These are phyloP conservation scores for Aegotheles bennettii DNA, from an alignment of 2,113 vertebrate genomes.

Conservation along the genomic window DNA sequence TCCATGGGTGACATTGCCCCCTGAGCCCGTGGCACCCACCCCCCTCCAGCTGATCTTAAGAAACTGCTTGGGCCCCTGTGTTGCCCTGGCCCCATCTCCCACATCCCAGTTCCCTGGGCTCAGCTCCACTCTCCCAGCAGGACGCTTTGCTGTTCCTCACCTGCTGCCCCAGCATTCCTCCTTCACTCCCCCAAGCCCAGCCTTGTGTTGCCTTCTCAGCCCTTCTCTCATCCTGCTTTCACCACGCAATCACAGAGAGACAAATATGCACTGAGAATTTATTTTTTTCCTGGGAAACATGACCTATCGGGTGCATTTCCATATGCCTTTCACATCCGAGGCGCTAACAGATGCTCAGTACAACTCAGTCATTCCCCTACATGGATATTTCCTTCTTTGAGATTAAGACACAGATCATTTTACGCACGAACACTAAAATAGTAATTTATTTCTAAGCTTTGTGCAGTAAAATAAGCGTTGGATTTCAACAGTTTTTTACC, in stretches of 20 bases:
- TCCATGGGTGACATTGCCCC: background rate
- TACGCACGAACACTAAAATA: background rate
- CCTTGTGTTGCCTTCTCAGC: background rate
- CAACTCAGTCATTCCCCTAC: background rate
- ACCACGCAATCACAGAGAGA: background rate
- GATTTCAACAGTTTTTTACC: background rate
- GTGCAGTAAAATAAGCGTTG: background rate
- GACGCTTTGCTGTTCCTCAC: background rate
- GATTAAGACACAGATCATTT: background rate
- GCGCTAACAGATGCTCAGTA: background rate
- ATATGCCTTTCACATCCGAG: background rate
- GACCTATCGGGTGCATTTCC: background rate
- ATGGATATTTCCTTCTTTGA: background rate
- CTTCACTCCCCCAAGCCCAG: background rate
- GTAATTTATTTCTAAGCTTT: background rate
- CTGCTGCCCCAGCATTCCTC: background rate
- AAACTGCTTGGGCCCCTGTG: accelerated
- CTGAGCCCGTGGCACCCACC: too few relatives aligned
- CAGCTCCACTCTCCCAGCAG: background rate
- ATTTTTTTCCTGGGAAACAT: background rate
- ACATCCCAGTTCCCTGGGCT: background rate
- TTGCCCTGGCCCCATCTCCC: background rate
- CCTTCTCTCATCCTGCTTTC: background rate
- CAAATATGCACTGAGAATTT: background rate
- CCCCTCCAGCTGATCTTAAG: background rate